phyloP scores from a whole-genome alignment of 2,888 invertebrate genomes.

The Auanema freiburgensis region DNA sequence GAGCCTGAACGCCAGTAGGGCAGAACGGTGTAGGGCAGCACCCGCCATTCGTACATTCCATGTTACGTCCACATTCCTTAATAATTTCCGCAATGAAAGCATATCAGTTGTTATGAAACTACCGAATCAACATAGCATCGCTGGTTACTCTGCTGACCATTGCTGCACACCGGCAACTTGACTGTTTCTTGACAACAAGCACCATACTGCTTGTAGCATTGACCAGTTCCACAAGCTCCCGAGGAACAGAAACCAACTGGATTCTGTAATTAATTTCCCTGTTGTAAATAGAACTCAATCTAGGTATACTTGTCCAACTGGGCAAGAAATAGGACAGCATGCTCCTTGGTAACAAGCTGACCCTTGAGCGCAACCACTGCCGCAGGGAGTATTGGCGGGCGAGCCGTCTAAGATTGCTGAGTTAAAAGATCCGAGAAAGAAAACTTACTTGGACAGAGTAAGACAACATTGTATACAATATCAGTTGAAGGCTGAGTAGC shows the following conservation, averaged over 20 bases:
- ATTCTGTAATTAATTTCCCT: constrained; percentile 19
- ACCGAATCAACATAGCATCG: constrained; percentile 17
- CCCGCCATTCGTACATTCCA: constrained; percentile 61
- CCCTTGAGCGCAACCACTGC: constrained; percentile 39
- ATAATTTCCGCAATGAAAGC: constrained; percentile 2
- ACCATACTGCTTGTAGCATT: constrained; percentile 40
- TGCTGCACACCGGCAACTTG: constrained; percentile 50
- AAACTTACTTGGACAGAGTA: constrained; percentile 43
- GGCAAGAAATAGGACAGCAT: constrained; percentile 59
- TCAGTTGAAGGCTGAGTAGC: constrained; percentile 37
- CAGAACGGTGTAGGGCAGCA: constrained; percentile 62
- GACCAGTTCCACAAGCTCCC: constrained; percentile 38
- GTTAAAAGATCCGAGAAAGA: neutral
- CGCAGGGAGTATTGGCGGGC: constrained; percentile 40
- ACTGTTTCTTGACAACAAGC: constrained; percentile 51
- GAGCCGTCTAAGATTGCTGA: constrained; percentile 33
- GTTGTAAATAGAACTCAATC: neutral
- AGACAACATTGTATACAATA: constrained; percentile 40
- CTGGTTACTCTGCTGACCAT: constrained; percentile 38
- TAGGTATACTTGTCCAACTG: constrained; percentile 32
- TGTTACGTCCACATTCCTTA: constrained; percentile 51
- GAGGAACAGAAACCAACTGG: constrained; percentile 46
- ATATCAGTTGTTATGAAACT: neutral
- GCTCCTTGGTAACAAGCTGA: constrained; percentile 55
- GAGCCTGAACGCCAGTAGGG: constrained; percentile 54